These are phyloP conservation scores for Teleogryllus occipitalis DNA, from an alignment of 1,140 invertebrate species.

Conservation along the genomic window DNA sequence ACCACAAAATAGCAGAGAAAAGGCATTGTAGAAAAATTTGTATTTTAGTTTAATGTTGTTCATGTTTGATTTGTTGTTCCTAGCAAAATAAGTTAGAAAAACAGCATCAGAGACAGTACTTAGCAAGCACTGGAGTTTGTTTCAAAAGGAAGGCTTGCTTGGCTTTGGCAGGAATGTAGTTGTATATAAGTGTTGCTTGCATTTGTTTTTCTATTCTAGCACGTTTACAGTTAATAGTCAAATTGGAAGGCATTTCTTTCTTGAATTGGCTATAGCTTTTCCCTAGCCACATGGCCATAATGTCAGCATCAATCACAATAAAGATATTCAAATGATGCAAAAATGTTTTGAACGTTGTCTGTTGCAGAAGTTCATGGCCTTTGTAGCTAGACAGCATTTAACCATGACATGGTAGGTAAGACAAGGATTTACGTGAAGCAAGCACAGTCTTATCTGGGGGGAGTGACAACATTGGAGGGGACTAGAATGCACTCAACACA, in stretches of 20 bases:
- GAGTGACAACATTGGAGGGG: neutral
- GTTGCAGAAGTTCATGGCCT: neutral
- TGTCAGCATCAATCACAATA: neutral
- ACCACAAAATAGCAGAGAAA: slow-evolving; percentile 4
- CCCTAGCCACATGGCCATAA: neutral
- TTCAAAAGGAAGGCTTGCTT: slow-evolving; percentile 4
- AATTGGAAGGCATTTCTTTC: slow-evolving; percentile 4
- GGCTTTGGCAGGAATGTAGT: slow-evolving; percentile 3
- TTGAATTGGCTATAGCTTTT: neutral
- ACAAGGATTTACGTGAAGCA: neutral
- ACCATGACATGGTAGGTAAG: slow-evolving; percentile 3
- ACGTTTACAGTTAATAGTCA: neutral
- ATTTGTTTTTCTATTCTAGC: neutral
- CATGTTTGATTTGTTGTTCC: neutral
- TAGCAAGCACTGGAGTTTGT: neutral
- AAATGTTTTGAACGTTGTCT: neutral
- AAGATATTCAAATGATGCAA: neutral
- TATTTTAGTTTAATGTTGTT: neutral
- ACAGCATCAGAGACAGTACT: slow-evolving; percentile 3
- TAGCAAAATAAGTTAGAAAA: slow-evolving; percentile 6
- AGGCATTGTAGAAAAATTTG: neutral
- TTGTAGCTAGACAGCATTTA: neutral
- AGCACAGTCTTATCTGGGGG: neutral
- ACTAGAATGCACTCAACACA: slow-evolving; percentile 4
- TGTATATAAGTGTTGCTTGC: slow-evolving; percentile 4